Base-by-base conservation (phyloP, 2,113 vertebrate genomes). In the Hippolais icterina region DNA sequence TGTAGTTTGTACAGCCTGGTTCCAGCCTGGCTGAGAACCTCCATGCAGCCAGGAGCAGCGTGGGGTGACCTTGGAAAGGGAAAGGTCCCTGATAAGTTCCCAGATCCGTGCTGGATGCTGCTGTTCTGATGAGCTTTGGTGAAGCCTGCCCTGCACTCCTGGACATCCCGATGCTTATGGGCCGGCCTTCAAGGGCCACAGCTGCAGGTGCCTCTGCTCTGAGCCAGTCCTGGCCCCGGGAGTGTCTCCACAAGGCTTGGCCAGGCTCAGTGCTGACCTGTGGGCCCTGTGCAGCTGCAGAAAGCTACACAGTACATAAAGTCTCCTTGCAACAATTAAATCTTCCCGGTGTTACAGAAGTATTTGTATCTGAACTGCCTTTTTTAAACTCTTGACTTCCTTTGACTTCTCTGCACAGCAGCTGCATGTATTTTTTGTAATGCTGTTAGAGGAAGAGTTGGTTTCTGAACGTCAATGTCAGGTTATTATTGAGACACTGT, bases 31-130 rank as follows among this genome's bases (percentile, higher is more conserved):
- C 66, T 37, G 41, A 64, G 83, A 24, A 5, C 19, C 6, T 19
- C 11, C 1, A 0, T 14, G 54, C 54, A 63, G 60, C 69, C 23
- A 33, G 19, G 16, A 54, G 4, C 4, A 13, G 41, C 4, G 16
- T 5, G 54, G 37, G 28, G 6, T 52, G 52, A 1, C 42, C 6
- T 10, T 28, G 18, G 59, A 16, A 27, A 35, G 8, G 24, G 31
- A 49, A 49, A 31, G 0, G 2, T 13, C 2, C 1, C 0, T 22
- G n/a, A 7, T 27, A 0, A 39, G 8, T 39, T 47, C 27, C 22
- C 17, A 31, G 24, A 7, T 25, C 22, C 0, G 2, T 53, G 5
- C n/a, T 33, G 6, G 44, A 47, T 17, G 0, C 12, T 46, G 41
- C 29, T 0, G 0, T 22, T 47, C 44, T 47, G 41, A 2, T 18